Base-by-base conservation (phyloP, 2,113 vertebrate genomes). In the Cacatua alba region DNA sequence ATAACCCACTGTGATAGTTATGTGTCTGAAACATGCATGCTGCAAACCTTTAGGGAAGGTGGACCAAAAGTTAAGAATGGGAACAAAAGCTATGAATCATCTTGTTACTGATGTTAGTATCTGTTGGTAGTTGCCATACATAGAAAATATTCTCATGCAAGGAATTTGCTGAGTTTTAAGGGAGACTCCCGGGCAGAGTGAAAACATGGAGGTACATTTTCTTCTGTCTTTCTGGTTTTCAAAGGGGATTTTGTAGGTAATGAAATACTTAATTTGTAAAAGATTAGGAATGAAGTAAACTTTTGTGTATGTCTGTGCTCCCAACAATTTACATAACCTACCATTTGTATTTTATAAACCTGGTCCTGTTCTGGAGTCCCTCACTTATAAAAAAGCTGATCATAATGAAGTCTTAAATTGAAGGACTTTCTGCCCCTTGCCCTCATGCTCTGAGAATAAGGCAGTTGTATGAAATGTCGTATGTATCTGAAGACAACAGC, bases 21-120 rank as follows among this genome's bases (percentile, higher is more conserved):
- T 13, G 18, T 12, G 1, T 17, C 6, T 62, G 9, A 10, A 31
- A 10, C 1, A 1, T 49, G 48, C 52, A 2, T n/a, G 49, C 35
- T 57, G 51, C 33, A 44, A 4, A 48, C 25, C 16, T 24, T 13
- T 14, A 20, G 12, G 71, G 57, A 35, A 82, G 48, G 48, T 52
- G 28, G n/a, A 29, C 26, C 16, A 21, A 10, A 25, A 70, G 39
- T 39, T 53, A 7, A 0, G 4, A 44, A 15, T n/a, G 20, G 2
- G 4, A 24, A 39, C 35, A 35, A 29, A 64, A 33, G n/a, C 74
- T 76, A 3, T 33, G 63, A 41, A 11, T 46, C 9, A 2, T 39
- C 91, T 59, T 29, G 28, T 20, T 49, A 57, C 46, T 41, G 67
- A 7, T 64, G 25, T 4, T 90, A 48, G 29, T 53, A 24, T 62